These are phyloP conservation scores for Leptodactylus fuscus DNA, from an alignment of 2,113 vertebrate genomes.

Conservation along the genomic window DNA sequence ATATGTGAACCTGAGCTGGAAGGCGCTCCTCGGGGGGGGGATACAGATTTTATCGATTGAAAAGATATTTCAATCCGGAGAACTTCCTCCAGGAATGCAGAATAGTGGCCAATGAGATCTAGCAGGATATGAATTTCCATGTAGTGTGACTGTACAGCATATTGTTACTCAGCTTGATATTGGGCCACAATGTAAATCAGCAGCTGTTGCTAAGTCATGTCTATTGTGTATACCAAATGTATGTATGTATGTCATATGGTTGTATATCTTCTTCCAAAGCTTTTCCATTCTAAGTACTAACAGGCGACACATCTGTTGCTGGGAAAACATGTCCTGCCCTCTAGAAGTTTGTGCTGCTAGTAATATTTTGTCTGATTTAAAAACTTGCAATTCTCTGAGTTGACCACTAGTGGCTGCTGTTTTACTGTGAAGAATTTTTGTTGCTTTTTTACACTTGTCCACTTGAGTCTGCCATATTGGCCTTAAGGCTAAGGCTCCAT, in stretches of 20 bases:
- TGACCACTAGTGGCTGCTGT: no score
- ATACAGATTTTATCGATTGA: neutral
- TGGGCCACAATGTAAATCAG: neutral
- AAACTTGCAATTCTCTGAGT: neutral
- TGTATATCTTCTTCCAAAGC: neutral
- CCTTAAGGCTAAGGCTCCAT: no score
- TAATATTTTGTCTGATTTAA: neutral
- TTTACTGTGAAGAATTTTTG: no score
- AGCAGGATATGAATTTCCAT: neutral
- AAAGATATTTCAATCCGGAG: neutral
- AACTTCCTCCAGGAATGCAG: neutral
- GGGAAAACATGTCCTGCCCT: neutral
- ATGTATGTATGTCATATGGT: neutral
- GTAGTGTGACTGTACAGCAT: constrained; percentile 15
- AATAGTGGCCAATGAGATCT: neutral
- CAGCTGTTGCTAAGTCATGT: neutral
- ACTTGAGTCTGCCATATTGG: no score
- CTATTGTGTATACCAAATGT: neutral
- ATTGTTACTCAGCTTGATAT: neutral
- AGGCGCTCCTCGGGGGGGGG: constrained; percentile 1
- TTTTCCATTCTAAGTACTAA: neutral
- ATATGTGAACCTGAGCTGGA: neutral
- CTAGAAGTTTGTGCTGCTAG: neutral
- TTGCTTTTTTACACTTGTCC: no score
- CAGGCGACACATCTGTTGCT: neutral